These are phyloP conservation scores for Zoroaster sp. DNA, from an alignment of 53 echinoderm and acorn worm species.

Conservation along the genomic window DNA sequence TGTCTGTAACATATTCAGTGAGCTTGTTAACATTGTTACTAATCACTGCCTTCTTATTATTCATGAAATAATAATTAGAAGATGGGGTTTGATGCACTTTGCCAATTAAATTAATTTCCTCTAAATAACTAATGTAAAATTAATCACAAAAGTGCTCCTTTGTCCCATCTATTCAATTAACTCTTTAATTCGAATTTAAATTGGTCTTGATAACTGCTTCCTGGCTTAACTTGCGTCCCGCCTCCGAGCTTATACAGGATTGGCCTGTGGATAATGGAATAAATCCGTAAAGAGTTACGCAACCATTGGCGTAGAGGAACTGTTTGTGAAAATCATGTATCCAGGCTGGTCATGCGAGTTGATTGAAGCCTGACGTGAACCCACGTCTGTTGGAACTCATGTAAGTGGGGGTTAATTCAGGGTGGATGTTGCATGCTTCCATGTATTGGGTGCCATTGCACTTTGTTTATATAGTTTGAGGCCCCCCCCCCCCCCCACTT, in stretches of 20 bases:
- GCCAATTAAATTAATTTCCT: neutral
- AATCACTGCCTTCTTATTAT: neutral
- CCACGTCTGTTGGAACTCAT: neutral
- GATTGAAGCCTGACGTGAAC: neutral
- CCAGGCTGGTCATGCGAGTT: neutral
- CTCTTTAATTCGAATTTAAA: neutral
- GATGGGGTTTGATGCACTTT: neutral
- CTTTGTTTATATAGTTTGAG: neutral
- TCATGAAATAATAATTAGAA: neutral
- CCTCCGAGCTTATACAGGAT: neutral
- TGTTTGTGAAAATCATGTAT: neutral
- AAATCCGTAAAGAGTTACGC: neutral
- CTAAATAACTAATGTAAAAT: neutral
- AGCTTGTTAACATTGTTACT: slow-evolving; percentile 1
- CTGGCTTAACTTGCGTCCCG: neutral
- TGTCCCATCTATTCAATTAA: neutral
- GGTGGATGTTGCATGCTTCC: neutral
- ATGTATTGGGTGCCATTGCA: neutral
- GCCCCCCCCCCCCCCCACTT: neutral
- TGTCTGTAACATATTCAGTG: no score
- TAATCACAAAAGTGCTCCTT: neutral
- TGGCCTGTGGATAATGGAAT: neutral
- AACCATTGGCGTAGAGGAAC: neutral
- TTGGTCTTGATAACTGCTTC: slow-evolving; percentile 1
- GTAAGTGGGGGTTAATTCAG: neutral